phyloP scores from a whole-genome alignment of 2,113 vertebrate genomes.

The Neofelis nebulosa region DNA sequence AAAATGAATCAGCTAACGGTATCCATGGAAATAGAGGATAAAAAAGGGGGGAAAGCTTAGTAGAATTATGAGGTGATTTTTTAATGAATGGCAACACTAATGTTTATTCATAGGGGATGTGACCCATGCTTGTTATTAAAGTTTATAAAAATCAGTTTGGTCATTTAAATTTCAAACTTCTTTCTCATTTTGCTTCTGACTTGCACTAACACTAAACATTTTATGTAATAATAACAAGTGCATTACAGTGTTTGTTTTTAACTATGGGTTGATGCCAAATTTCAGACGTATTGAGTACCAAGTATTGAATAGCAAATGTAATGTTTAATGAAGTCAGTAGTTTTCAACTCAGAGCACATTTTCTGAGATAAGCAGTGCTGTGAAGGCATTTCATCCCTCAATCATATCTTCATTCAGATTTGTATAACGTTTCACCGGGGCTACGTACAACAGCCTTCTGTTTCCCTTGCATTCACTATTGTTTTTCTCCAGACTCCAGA shows the following conservation, averaged over 20 bases:
- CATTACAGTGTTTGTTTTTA: constrained; percentile 17
- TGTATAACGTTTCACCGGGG: neutral
- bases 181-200: constrained; percentile 30
- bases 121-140: constrained; percentile 8
- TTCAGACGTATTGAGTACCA: neutral
- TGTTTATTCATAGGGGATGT: constrained; percentile 30
- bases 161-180: constrained; percentile 35
- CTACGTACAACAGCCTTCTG: neutral
- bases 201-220: neutral
- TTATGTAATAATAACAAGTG: neutral
- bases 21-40: constrained; percentile 49
- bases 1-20: constrained; percentile 30
- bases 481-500: neutral
- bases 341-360: constrained; percentile 28
- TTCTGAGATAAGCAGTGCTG: neutral
- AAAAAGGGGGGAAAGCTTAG: neutral
- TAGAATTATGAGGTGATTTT: neutral
- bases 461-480: constrained; percentile 14
- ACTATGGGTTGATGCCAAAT: neutral
- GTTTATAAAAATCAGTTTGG: constrained; percentile 16
- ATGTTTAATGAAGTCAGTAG: neutral
- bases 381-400: neutral
- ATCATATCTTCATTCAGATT: constrained; percentile 31
- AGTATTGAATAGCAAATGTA: constrained; percentile 20
- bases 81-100: neutral